These are phyloP conservation scores for Saxicola maurus DNA, from an alignment of 2,797 vertebrate species.

Conservation along the genomic window DNA sequence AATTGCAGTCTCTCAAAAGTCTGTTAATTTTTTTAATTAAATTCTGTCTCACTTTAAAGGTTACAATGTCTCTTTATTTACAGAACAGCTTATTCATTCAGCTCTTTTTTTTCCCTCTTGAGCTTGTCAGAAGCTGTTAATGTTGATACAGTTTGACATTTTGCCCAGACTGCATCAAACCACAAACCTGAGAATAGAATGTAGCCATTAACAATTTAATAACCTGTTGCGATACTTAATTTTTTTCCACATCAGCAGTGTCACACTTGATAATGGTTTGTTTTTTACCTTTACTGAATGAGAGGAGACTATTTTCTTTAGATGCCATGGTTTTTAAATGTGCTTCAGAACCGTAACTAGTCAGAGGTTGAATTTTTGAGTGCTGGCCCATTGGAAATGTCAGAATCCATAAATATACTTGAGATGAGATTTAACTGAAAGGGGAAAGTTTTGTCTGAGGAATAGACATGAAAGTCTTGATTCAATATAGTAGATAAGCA, in stretches of 20 bases:
- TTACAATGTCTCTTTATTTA: slow-evolving; percentile 50
- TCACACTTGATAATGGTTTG: slow-evolving; percentile 29
- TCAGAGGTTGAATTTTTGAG: slow-evolving; percentile 18
- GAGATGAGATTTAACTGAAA: slow-evolving; percentile 4
- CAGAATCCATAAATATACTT: not conserved
- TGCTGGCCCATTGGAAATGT: not conserved
- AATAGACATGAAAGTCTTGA: not conserved
- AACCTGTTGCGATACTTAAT: slow-evolving; percentile 42
- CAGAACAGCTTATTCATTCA: slow-evolving; percentile 43
- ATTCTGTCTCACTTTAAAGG: slow-evolving; percentile 25
- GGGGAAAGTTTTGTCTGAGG: not conserved
- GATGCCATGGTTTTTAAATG: not conserved
- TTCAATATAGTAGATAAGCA: not conserved
- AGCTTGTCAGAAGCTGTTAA: slow-evolving; percentile 58
- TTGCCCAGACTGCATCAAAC: slow-evolving; percentile 47
- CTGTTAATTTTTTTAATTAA: slow-evolving; percentile 54
- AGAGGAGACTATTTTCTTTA: slow-evolving; percentile 20
- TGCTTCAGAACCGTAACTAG: not conserved
- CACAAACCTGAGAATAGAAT: slow-evolving; percentile 55
- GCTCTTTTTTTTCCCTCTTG: not conserved
- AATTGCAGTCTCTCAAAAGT: not conserved
- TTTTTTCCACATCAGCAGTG: slow-evolving; percentile 37
- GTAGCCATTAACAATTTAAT: slow-evolving; percentile 61
- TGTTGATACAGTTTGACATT: slow-evolving; percentile 54
- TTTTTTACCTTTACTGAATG: slow-evolving; percentile 27